Evolutionary conservation across 2,888 invertebrate genomes (phyloP).

Genomic region (Creontiades dilutus): DNA sequence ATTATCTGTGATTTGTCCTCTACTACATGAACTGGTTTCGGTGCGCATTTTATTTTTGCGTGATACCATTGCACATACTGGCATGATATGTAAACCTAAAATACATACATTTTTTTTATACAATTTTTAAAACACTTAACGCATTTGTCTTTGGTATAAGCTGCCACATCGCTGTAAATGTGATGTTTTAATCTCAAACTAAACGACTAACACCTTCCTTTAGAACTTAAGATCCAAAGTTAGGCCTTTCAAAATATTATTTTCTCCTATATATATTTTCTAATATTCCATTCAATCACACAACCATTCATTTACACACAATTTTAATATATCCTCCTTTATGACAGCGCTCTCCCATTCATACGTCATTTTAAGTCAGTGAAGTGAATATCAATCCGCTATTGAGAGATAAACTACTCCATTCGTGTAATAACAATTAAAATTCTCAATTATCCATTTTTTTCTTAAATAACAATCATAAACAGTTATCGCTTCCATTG

Average conservation of each 20-base stretch:
- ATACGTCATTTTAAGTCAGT: too few species aligned
- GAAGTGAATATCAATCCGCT: too few species aligned
- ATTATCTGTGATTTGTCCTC: background rate
- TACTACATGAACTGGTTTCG: background rate
- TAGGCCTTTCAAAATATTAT: background rate
- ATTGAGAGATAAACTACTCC: too few species aligned
- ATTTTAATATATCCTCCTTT: too few species aligned
- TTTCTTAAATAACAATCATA: too few species aligned
- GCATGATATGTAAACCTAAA: slow-evolving; percentile 29
- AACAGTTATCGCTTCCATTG: too few species aligned
- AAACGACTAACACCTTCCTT: background rate
- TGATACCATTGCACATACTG: background rate
- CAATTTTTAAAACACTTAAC: background rate
- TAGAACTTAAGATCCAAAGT: background rate
- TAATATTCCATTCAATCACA: background rate
- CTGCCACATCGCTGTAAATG: background rate
- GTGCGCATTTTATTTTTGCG: background rate
- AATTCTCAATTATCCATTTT: too few species aligned
- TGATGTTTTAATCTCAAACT: background rate
- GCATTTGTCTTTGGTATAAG: slow-evolving; percentile 8
- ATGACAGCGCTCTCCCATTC: too few species aligned
- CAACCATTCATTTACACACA: too few species aligned
- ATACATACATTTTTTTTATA: slow-evolving; percentile 9
- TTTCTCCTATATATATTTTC: background rate
- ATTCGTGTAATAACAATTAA: too few species aligned